Percentiles rank a stretch among this genome's conserved stretches.
These are phyloP conservation scores for Coremacera marginata DNA, from an alignment of 2,888 invertebrate genomes.

Conservation along the genomic window DNA sequence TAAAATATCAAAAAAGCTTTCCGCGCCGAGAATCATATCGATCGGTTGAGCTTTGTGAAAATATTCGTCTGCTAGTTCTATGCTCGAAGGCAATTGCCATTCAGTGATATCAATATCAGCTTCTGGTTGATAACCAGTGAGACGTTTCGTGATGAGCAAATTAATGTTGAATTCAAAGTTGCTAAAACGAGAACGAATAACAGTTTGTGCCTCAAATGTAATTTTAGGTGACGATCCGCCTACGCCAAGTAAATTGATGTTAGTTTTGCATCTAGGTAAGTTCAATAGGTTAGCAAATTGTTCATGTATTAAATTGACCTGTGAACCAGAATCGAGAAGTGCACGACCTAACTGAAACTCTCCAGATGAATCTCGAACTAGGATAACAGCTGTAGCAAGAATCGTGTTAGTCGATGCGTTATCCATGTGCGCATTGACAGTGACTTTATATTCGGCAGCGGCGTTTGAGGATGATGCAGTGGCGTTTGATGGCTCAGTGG, in stretches of 20 bases:
- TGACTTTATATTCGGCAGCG: no score
- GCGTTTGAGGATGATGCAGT: no score
- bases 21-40: no score
- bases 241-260: no score
- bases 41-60: no score
- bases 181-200: conserved; percentile 33
- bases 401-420: conserved; percentile 9
- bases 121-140: conserved; percentile 34
- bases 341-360: conserved; percentile 15
- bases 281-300: neutral
- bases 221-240: conserved; percentile 9
- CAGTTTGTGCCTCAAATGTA: conserved; percentile 25
- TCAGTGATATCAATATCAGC: no score
- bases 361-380: conserved; percentile 26
- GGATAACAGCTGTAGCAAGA: conserved; percentile 34
- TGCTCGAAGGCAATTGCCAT: no score
- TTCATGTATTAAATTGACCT: conserved; percentile 40
- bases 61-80: no score
- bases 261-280: neutral
- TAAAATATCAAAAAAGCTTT: no score
- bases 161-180: neutral
- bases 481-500: no score
- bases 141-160: conserved; percentile 29
- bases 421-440: no score
- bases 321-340: no score